Conservation (phyloP, 2,888 invertebrate genomes). For the Caenorhabditis sulstoni region DNA sequence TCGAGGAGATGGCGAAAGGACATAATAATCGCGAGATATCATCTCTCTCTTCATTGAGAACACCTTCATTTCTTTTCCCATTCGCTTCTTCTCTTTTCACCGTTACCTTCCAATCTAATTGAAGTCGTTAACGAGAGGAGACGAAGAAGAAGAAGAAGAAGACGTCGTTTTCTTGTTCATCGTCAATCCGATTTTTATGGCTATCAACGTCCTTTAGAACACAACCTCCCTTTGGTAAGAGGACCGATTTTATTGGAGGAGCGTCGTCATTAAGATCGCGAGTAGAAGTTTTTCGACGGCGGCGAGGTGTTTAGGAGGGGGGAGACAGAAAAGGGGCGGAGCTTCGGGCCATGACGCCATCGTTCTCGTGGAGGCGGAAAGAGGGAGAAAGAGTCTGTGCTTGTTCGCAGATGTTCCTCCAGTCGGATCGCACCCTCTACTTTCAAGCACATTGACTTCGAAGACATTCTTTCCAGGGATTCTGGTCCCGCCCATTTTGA, state of each 20-base stretch:
- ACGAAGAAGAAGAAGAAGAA: too few relatives aligned
- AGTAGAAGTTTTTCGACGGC: constrained; percentile 16
- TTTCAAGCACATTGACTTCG: too few relatives aligned
- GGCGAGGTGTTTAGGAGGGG: background rate
- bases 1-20: background rate
- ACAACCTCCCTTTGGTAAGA: background rate
- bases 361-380: background rate
- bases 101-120: constrained; percentile 39
- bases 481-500: too few relatives aligned
- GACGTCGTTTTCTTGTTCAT: constrained; percentile 1
- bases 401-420: too few relatives aligned
- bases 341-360: background rate
- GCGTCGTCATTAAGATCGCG: constrained; percentile 35
- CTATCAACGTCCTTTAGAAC: constrained; percentile 33
- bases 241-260: constrained; percentile 7
- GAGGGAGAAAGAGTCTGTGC: too few relatives aligned
- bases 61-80: background rate
- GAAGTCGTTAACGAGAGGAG: constrained; percentile 49
- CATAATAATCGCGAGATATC: constrained; percentile 9
- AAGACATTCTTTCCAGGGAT: too few relatives aligned
- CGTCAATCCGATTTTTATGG: constrained; percentile 36
- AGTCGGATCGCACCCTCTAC: too few relatives aligned
- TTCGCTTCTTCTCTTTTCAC: constrained; percentile 2
- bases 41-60: background rate
- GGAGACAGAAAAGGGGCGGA: background rate